Evolutionary conservation across 1,140 invertebrate species (phyloP).

Genomic region (Physella acuta): DNA sequence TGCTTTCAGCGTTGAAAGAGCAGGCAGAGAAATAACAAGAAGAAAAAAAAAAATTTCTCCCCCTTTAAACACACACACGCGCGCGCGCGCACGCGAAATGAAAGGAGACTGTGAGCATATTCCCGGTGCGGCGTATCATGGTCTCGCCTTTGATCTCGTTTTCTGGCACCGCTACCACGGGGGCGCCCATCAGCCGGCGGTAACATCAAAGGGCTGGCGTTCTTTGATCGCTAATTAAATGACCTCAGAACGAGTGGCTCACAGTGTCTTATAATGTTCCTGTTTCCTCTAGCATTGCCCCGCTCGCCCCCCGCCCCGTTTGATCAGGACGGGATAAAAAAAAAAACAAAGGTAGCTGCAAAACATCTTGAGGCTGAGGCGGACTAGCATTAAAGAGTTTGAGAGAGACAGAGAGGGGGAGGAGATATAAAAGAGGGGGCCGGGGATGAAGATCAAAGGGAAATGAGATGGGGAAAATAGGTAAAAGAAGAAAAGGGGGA

Average conservation of each 20-base stretch:
- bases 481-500: background rate
- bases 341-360: background rate
- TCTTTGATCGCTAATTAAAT: constrained; percentile 22
- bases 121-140: background rate
- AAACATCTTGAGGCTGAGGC: background rate
- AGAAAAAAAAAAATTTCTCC: background rate
- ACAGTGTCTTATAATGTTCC: background rate
- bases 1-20: background rate
- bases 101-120: background rate
- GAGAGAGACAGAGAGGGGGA: background rate
- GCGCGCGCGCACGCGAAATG: background rate
- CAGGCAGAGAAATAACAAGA: background rate
- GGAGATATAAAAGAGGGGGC: background rate
- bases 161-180: constrained; percentile 4
- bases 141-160: constrained; percentile 3
- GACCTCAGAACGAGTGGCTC: background rate
- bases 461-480: background rate
- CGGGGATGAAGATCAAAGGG: background rate
- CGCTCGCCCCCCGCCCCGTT: background rate
- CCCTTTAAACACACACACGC: background rate
- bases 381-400: background rate
- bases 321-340: background rate
- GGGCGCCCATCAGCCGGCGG: constrained; percentile 2
- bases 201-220: constrained; percentile 14
- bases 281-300: background rate